These are phyloP conservation scores for Nannospalax galili DNA, from an alignment of 2,113 vertebrate species.

Conservation along the genomic window DNA sequence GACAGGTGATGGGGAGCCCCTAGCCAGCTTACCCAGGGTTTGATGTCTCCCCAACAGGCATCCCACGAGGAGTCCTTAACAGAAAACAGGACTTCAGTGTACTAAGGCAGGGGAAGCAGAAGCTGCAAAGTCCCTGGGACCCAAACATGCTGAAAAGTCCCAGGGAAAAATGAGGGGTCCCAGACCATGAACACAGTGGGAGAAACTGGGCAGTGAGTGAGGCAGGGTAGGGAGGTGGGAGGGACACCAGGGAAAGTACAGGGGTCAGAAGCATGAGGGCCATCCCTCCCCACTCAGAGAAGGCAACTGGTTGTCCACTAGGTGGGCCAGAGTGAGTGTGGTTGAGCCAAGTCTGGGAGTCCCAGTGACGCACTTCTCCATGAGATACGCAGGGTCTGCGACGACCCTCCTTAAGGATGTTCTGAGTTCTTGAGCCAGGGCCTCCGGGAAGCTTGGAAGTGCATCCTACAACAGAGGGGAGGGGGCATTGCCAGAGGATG, in stretches of 20 bases:
- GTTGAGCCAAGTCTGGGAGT: neutral
- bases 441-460: slow-evolving; percentile 79
- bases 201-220: neutral
- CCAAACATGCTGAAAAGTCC: neutral
- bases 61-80: slow-evolving; percentile 30
- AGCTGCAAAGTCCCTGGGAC: neutral
- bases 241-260: accelerated
- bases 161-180: neutral
- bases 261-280: neutral
- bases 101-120: neutral
- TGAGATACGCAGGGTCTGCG: slow-evolving; percentile 87
- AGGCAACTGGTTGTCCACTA: neutral
- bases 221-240: neutral
- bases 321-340: accelerated
- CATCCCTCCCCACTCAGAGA: neutral
- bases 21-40: neutral
- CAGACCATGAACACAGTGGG: accelerated
- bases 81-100: slow-evolving; percentile 15
- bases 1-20: neutral
- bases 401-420: slow-evolving; percentile 90
- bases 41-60: neutral
- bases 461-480: neutral
- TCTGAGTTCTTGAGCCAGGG: slow-evolving; percentile 93
- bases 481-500: neutral
- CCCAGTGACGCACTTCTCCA: slow-evolving; percentile 87